Evolutionary conservation across 2,113 vertebrate genomes (phyloP), one percentile per base, ranked within the genome.

Genomic region (Pheucticus melanocephalus): DNA sequence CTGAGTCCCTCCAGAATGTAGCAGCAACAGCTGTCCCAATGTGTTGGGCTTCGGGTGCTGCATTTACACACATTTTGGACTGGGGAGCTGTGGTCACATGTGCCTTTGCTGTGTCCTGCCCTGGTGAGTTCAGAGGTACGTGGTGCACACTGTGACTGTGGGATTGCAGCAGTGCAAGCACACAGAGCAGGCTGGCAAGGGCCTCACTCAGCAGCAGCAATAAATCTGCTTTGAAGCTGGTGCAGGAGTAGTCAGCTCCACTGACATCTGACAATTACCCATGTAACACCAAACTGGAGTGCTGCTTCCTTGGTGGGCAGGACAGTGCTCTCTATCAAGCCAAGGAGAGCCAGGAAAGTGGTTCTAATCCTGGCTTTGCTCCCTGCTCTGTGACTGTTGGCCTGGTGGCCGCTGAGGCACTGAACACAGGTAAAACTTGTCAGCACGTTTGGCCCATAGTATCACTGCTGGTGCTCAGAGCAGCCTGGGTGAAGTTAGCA

Each of bases 71-170:
- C 2, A 2, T 5, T 15, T 68, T 5, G 44, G 44, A 6, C 51
- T 19, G 7, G 3, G 15, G 28, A 25, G 5, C 45, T 59, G 28
- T 31, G 23, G 7, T 63, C 40, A 40, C 13, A 40, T 54, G 20
- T n/a, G 53, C 40, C 50, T 71, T 40, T 82, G 42, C 61, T 57
- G 18, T 6, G 0, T 17, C 15, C 42, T 93, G 73, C 27, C 28
- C 25, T 14, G 3, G 30, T 0, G 0, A 6, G 16, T 11, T 60
- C 4, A 6, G 65, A 35, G 21, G 30, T 23, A 7, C 0, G 0
- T 11, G 7, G 11, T 44, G 6, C 50, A 44, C 21, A 2, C 6
- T 11, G 6, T 24, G 24, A 5, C 63, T 20, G 20, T 9, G 56
- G 12, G 11, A 16, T 50, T 2, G 1, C 19, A 54, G 19, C 6